phyloP scores from a whole-genome alignment of 2,113 vertebrate species.

The Stictonetta naevosa region DNA sequence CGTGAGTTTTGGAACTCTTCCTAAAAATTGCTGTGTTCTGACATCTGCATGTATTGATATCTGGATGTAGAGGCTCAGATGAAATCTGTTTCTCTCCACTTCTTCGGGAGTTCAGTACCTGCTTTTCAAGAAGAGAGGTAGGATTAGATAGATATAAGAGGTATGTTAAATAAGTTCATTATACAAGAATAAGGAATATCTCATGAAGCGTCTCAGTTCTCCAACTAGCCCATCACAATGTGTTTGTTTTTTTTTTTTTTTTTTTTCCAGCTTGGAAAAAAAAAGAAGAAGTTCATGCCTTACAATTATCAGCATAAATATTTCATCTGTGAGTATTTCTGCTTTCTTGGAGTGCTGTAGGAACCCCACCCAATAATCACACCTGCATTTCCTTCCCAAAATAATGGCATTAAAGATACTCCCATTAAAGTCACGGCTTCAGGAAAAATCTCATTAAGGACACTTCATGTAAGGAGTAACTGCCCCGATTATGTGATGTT shows the following conservation, averaged over 20 bases:
- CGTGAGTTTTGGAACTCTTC: not conserved
- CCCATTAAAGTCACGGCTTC: not conserved
- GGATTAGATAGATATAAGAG: not conserved
- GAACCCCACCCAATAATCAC: not conserved
- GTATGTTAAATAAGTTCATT: not conserved
- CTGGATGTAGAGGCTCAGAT: not conserved
- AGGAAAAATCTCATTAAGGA: rapidly evolving
- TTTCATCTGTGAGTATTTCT: slow-evolving; percentile 80
- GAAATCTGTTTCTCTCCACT: not conserved
- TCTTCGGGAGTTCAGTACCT: not conserved
- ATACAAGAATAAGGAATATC: not conserved
- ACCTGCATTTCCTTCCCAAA: not conserved
- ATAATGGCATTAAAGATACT: not conserved
- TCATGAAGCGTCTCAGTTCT: not conserved
- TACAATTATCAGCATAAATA: slow-evolving; percentile 86
- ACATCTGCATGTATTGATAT: rapidly evolving
- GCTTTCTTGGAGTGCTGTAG: not conserved
- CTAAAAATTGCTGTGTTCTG: not conserved
- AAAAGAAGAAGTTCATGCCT: slow-evolving; percentile 86
- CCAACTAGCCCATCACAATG: not conserved
- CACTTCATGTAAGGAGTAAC: not conserved
- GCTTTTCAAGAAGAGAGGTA: not conserved
- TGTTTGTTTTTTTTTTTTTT: not conserved
- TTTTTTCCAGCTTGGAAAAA: slow-evolving; percentile 80
- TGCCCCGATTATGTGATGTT: not conserved